Evolutionary conservation across 53 echinoderm and acorn worm genomes (phyloP).

Genomic region (Arbacia lixula): DNA sequence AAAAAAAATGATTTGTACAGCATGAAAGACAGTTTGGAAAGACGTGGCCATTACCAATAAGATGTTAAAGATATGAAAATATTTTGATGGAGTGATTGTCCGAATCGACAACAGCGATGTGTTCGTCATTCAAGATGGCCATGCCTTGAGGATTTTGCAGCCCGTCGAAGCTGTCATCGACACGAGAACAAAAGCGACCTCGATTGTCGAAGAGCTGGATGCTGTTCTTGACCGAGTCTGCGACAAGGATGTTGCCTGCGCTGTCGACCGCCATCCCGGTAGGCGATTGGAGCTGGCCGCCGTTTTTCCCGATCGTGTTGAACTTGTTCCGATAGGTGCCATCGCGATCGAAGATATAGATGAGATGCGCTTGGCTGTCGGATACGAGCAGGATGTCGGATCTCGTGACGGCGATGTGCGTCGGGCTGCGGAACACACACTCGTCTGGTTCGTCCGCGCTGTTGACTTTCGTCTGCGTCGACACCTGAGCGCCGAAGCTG

Average conservation of each 20-base stretch:
- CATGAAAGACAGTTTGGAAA: no score
- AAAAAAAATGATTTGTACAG: no score
- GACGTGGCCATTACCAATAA: no score
- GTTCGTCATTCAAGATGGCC: constrained; percentile 64
- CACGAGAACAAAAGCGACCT: constrained; percentile 71
- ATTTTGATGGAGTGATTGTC: constrained; percentile 78
- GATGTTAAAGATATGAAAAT: constrained; percentile 58
- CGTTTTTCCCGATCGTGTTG: constrained; percentile 70
- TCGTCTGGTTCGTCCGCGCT: constrained; percentile 54
- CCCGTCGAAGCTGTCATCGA: constrained; percentile 81
- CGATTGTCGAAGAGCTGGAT: constrained; percentile 67
- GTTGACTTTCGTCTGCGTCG: neutral
- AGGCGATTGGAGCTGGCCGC: constrained; percentile 77
- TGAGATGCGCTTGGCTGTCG: constrained; percentile 70
- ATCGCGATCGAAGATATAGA: constrained; percentile 81
- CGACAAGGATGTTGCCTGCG: constrained; percentile 77
- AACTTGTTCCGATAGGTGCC: constrained; percentile 74
- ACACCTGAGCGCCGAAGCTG: constrained; percentile 53
- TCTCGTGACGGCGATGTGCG: constrained; percentile 80
- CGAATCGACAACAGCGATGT: constrained; percentile 75
- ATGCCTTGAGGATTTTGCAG: constrained; percentile 77
- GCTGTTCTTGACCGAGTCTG: constrained; percentile 65
- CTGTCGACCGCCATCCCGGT: constrained; percentile 76
- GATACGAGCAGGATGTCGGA: constrained; percentile 80
- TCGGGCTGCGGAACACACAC: constrained; percentile 73